These are phyloP conservation scores for Drosophila prostipennis DNA, from an alignment of 2,888 invertebrate species.

Conservation along the genomic window DNA sequence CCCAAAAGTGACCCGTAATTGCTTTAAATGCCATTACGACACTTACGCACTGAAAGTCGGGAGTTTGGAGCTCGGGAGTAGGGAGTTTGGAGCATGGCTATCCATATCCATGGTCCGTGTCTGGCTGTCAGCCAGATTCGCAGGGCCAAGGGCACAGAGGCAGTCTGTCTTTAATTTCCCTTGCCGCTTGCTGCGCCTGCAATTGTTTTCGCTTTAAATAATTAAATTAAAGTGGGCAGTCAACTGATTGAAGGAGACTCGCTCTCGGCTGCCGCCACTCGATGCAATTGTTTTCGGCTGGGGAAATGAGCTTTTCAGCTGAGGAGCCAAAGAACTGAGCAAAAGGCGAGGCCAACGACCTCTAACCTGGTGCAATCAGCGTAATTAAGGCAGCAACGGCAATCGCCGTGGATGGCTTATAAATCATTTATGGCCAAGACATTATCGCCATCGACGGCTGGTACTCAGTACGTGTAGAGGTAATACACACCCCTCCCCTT, in stretches of 20 bases:
- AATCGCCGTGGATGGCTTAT: conserved; percentile 43
- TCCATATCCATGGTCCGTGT: conserved; percentile 25
- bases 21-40: conserved; percentile 81
- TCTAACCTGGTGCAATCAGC: conserved; percentile 38
- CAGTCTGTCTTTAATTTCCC: conserved; percentile 30
- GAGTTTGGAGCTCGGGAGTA: background rate
- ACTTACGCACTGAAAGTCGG: conserved; percentile 70
- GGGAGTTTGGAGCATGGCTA: background rate
- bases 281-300: conserved; percentile 54
- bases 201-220: conserved; percentile 78
- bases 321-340: background rate
- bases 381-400: conserved; percentile 45
- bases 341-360: conserved; percentile 34
- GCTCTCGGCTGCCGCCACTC: conserved; percentile 33
- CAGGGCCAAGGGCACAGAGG: conserved; percentile 44
- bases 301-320: conserved; percentile 2
- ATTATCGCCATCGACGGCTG: conserved; percentile 54
- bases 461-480: conserved; percentile 9
- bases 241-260: conserved; percentile 63
- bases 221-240: conserved; percentile 75
- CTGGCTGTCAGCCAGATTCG: conserved; percentile 58
- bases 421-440: conserved; percentile 72
- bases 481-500: too few species aligned
- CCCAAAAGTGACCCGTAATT: conserved; percentile 77
- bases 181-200: conserved; percentile 42